Evolutionary conservation across 2,888 invertebrate species (phyloP).

Genomic region (Deilephila elpenor): DNA sequence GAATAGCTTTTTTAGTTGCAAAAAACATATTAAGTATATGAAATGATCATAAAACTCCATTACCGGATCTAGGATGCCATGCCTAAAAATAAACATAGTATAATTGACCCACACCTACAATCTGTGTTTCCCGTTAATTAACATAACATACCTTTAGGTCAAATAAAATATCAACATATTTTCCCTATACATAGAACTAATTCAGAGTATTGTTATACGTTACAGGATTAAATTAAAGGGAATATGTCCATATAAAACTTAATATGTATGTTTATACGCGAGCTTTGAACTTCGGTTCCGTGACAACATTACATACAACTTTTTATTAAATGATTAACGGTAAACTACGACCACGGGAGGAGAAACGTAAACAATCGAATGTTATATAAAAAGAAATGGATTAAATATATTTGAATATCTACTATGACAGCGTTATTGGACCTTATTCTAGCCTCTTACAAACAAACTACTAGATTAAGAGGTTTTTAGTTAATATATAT

Average conservation of each 20-base stretch:
- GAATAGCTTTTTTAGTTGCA: no score
- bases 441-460: no score
- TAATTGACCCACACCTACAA: neutral
- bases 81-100: neutral
- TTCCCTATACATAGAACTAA: neutral
- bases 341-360: neutral
- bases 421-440: no score
- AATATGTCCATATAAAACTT: no score
- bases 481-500: no score
- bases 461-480: no score
- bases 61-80: neutral
- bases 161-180: neutral
- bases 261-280: neutral
- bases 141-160: neutral
- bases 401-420: neutral
- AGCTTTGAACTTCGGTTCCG: neutral
- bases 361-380: neutral
- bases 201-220: no score
- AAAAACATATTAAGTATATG: no score
- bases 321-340: neutral
- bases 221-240: no score
- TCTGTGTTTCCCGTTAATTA: neutral
- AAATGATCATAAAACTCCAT: no score
- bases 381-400: no score
- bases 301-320: neutral